These are phyloP conservation scores for Cyanoderma ruficeps DNA, from an alignment of 2,113 vertebrate genomes.

Conservation along the genomic window DNA sequence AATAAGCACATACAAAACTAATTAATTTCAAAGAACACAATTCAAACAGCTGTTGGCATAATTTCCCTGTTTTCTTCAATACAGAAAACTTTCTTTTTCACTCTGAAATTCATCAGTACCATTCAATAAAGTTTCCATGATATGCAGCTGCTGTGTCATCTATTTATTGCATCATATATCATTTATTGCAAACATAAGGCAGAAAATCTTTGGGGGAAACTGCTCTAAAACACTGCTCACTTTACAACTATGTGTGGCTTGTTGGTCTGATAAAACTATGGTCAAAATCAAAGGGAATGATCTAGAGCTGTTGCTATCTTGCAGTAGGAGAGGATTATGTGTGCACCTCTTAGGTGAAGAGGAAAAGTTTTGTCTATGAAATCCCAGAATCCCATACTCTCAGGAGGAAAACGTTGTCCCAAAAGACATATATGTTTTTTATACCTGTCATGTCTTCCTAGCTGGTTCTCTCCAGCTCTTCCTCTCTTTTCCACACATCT, in stretches of 20 bases:
- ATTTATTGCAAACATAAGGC: not conserved
- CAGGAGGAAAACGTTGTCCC: not conserved
- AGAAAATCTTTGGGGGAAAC: not conserved
- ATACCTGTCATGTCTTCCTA: not conserved
- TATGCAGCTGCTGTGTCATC: not conserved
- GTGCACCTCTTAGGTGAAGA: not conserved
- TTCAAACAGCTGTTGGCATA: not conserved
- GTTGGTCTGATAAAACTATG: not conserved
- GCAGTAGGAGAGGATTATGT: not conserved
- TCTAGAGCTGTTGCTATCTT: not conserved
- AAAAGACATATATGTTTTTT: not conserved
- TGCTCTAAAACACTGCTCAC: not conserved
- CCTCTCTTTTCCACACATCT: not conserved
- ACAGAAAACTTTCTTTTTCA: not conserved
- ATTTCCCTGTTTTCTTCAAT: not conserved
- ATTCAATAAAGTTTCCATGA: not conserved
- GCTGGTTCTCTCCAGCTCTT: not conserved
- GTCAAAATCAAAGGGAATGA: not conserved
- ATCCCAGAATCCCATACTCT: not conserved
- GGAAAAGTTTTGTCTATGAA: not conserved
- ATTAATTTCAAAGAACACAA: not conserved
- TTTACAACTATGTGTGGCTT: not conserved
- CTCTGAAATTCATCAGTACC: not conserved
- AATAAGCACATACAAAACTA: no score
- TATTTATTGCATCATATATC: fast-evolving